phyloP scores from a whole-genome alignment of 2,888 invertebrate species.

The Rhamnusium bicolor region DNA sequence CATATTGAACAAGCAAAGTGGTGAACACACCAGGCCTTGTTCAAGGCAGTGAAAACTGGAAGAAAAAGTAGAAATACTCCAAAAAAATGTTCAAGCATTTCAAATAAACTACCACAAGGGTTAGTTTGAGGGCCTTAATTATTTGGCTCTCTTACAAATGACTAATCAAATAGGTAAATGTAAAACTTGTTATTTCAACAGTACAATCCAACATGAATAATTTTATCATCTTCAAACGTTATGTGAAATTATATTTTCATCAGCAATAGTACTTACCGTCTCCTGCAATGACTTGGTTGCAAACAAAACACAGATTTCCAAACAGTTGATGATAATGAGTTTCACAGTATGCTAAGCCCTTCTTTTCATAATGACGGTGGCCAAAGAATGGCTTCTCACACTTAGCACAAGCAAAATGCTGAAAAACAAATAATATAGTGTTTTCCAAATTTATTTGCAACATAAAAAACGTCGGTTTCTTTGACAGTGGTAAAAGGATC shows the following conservation, averaged over 20 bases:
- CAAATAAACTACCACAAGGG: background rate
- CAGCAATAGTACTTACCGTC: constrained; percentile 90
- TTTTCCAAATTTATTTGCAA: too few species aligned
- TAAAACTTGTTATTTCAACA: too few species aligned
- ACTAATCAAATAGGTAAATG: too few species aligned
- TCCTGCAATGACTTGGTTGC: constrained; percentile 97
- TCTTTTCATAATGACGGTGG: constrained; percentile 98
- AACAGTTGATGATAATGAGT: constrained; percentile 99
- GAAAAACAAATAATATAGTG: constrained; percentile 62
- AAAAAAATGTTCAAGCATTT: too few species aligned
- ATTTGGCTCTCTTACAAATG: background rate
- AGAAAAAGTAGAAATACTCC: constrained; percentile 19
- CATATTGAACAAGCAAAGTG: constrained; percentile 99
- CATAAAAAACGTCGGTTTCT: too few species aligned
- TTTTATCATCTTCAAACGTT: too few species aligned
- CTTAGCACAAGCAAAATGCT: constrained; percentile 99
- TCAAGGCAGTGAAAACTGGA: constrained; percentile 96
- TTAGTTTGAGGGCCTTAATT: background rate
- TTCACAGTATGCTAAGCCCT: constrained; percentile 98
- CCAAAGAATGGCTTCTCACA: constrained; percentile 99
- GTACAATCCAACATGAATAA: too few species aligned
- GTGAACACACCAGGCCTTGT: constrained; percentile 99
- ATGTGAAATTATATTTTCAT: too few species aligned
- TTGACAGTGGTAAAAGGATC: too few species aligned
- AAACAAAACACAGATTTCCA: constrained; percentile 98